Evolutionary conservation across 2,797 vertebrate genomes (phyloP).

Genomic region (Craterocephalus amniculus): DNA sequence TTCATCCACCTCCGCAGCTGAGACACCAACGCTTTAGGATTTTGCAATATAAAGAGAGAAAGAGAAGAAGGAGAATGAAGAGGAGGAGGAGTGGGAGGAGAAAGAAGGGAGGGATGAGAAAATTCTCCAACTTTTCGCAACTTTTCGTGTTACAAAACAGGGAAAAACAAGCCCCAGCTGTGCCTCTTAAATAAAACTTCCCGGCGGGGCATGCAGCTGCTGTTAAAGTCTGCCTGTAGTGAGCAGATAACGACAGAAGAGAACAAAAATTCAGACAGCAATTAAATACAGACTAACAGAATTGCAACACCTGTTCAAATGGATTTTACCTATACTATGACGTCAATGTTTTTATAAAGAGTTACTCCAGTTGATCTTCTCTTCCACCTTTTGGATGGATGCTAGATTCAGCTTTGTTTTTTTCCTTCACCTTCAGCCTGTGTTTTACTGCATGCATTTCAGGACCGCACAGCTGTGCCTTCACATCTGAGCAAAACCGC

Average conservation of each 20-base stretch:
- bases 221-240: constrained; percentile 9
- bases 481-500: constrained; percentile 38
- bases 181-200: constrained; percentile 58
- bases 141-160: constrained; percentile 63
- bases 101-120: constrained; percentile 21
- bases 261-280: constrained; percentile 21
- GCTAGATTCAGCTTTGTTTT: neutral
- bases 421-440: too few relatives aligned
- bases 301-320: constrained; percentile 8
- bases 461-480: constrained; percentile 24
- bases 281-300: constrained; percentile 1
- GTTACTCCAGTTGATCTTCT: neutral
- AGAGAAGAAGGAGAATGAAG: constrained; percentile 17
- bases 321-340: constrained; percentile 3
- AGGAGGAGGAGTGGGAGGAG: constrained; percentile 7
- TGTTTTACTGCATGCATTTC: too few relatives aligned
- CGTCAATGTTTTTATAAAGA: constrained; percentile 7
- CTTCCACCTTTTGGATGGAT: neutral
- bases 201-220: constrained; percentile 24
- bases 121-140: constrained; percentile 59
- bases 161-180: constrained; percentile 55
- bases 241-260: constrained; percentile 26
- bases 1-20: constrained; percentile 54
- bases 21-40: constrained; percentile 37
- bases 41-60: constrained; percentile 44